A percentile compares a stretch with the other conserved stretches of the same genome.
These are phyloP conservation scores for Andrena chrysosceles DNA, from an alignment of 2,888 invertebrate genomes.

Conservation along the genomic window DNA sequence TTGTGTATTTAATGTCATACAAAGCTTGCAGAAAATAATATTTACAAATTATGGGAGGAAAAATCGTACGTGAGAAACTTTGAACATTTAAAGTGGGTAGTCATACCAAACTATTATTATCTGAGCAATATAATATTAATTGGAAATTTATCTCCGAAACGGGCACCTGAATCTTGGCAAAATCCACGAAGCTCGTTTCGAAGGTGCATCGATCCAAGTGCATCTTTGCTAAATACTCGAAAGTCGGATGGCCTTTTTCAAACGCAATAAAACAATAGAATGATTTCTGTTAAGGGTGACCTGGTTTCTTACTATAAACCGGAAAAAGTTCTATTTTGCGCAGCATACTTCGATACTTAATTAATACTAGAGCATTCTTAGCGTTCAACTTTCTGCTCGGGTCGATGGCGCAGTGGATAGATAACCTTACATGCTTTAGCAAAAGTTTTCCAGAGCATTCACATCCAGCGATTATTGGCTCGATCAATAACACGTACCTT, in stretches of 20 bases:
- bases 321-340: too few species aligned
- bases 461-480: not conserved
- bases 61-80: too few species aligned
- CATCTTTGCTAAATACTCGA: not conserved
- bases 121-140: not conserved
- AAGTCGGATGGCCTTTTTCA: not conserved
- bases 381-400: not conserved
- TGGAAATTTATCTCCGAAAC: not conserved
- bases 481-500: not conserved
- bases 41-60: too few species aligned
- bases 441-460: constrained; percentile 14
- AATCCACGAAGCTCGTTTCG: not conserved
- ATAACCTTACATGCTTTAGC: not conserved
- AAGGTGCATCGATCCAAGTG: not conserved
- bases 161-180: not conserved
- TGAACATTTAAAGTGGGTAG: too few species aligned
- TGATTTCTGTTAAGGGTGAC: not conserved
- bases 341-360: not conserved
- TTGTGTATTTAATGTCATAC: too few species aligned
- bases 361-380: constrained; percentile 20
- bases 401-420: constrained; percentile 2
- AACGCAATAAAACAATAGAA: not conserved
- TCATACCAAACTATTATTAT: not conserved
- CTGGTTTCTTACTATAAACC: too few species aligned
- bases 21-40: too few species aligned